These are phyloP conservation scores for Aphidoletes aphidimyza DNA, from an alignment of 2,888 invertebrate species.

Conservation along the genomic window DNA sequence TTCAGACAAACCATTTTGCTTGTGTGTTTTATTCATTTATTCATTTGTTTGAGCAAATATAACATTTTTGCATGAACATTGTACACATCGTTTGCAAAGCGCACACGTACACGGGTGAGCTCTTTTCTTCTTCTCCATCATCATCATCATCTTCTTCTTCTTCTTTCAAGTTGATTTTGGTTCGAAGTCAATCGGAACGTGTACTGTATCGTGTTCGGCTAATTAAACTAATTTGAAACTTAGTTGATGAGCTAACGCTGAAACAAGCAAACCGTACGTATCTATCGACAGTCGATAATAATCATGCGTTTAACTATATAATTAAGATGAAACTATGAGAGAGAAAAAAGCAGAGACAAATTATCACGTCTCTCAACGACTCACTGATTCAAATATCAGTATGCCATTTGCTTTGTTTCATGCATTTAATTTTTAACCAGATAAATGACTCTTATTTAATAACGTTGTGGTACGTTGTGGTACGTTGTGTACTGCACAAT, in stretches of 20 bases:
- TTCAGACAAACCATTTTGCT: no score
- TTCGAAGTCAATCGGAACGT: not conserved
- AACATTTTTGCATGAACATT: no score
- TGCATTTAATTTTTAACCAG: not conserved
- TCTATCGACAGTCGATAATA: not conserved
- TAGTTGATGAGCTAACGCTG: not conserved
- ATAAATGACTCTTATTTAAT: no score
- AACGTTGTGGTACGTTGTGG: no score
- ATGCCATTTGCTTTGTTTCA: not conserved
- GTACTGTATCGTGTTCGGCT: slow-evolving; percentile 15
- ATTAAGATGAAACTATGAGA: not conserved
- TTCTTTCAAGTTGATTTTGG: no score
- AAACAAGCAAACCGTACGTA: not conserved
- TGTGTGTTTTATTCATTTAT: no score
- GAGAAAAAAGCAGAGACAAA: not conserved
- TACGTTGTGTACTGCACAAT: no score
- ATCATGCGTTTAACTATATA: slow-evolving; percentile 10
- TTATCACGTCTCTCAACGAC: not conserved
- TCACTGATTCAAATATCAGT: not conserved
- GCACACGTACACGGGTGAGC: not conserved
- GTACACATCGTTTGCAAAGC: not conserved
- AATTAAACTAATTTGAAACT: slow-evolving; percentile 33
- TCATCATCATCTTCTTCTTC: no score
- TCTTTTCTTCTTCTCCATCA: no score
- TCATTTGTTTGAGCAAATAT: no score